These are phyloP conservation scores for Timandra comae DNA, from an alignment of 2,888 invertebrate genomes.

Conservation along the genomic window DNA sequence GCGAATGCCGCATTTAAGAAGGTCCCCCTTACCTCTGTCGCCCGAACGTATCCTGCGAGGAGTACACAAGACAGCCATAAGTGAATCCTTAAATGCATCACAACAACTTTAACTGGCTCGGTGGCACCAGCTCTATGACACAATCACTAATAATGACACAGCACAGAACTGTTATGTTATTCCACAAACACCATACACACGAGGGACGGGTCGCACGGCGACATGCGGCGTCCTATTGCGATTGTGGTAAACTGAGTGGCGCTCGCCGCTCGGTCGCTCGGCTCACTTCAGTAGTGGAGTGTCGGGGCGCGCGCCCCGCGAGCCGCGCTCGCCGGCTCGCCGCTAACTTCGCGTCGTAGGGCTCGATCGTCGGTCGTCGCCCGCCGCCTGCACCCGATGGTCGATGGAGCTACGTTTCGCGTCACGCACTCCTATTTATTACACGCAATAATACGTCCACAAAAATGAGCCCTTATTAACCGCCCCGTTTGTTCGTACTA, in stretches of 20 bases:
- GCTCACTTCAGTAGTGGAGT: slow-evolving; percentile 40
- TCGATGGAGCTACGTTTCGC: slow-evolving; percentile 64
- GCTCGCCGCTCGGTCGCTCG: slow-evolving; percentile 58
- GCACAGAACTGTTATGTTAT: slow-evolving; percentile 71
- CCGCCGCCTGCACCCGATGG: slow-evolving; percentile 49
- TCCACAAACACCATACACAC: slow-evolving; percentile 70
- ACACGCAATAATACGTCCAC: slow-evolving; percentile 35
- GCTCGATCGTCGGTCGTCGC: slow-evolving; percentile 50
- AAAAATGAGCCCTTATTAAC: slow-evolving; percentile 31
- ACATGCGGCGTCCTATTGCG: slow-evolving; percentile 56
- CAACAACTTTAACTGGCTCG: slow-evolving; percentile 67
- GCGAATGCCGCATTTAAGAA: slow-evolving; percentile 66
- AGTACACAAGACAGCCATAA: slow-evolving; percentile 83
- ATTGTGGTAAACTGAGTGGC: slow-evolving; percentile 65
- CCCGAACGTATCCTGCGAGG: slow-evolving; percentile 84
- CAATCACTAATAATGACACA: slow-evolving; percentile 64
- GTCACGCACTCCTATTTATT: slow-evolving; percentile 66
- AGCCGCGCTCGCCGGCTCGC: slow-evolving; percentile 27
- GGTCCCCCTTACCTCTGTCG: slow-evolving; percentile 83
- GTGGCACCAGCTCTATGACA: slow-evolving; percentile 58
- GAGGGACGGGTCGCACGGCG: slow-evolving; percentile 53
- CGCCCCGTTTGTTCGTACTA: slow-evolving; percentile 12
- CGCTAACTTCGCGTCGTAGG: slow-evolving; percentile 52
- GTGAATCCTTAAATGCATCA: slow-evolving; percentile 87
- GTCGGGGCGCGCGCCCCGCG: slow-evolving; percentile 49